Evolutionary conservation across 2,113 vertebrate species (phyloP).

Genomic region (Zapus hudsonius): DNA sequence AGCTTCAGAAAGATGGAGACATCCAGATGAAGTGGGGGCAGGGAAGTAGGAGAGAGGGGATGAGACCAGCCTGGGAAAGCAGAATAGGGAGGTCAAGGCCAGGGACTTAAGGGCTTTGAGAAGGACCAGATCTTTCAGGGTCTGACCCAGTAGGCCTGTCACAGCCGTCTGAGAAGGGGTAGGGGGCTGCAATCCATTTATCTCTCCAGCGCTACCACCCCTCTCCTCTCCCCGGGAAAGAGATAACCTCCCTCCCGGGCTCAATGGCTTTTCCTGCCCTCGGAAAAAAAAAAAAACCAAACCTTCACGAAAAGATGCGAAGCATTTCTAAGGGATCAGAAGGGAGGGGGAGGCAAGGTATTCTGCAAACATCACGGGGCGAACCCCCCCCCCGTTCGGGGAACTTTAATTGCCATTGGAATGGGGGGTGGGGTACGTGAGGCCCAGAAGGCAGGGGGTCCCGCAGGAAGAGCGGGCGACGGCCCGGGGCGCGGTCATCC

Average conservation of each 20-base stretch:
- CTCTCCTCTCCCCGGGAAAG: neutral
- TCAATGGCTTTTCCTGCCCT: neutral
- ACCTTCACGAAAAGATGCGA: neutral
- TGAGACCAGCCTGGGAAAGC: neutral
- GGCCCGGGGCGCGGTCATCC: slow-evolving; percentile 23
- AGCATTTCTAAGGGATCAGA: neutral
- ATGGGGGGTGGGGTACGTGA: neutral
- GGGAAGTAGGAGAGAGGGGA: neutral
- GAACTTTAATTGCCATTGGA: too few relatives aligned
- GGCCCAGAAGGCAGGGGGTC: neutral
- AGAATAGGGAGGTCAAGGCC: neutral
- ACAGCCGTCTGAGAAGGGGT: neutral
- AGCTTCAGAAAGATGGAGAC: slow-evolving; percentile 59
- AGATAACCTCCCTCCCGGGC: neutral
- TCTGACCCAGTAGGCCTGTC: neutral
- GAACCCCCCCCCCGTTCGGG: neutral
- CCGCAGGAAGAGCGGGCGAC: neutral
- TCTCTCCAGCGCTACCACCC: neutral
- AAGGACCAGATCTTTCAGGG: slow-evolving; percentile 1
- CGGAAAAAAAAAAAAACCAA: slow-evolving; percentile 8
- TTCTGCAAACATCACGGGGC: neutral
- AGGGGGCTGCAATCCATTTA: neutral
- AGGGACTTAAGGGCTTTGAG: neutral
- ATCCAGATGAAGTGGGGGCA: neutral
- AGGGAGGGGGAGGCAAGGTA: neutral